phyloP scores from a whole-genome alignment of 92 coral and sea anemone genomes.

The Anthopleura xanthogrammica region DNA sequence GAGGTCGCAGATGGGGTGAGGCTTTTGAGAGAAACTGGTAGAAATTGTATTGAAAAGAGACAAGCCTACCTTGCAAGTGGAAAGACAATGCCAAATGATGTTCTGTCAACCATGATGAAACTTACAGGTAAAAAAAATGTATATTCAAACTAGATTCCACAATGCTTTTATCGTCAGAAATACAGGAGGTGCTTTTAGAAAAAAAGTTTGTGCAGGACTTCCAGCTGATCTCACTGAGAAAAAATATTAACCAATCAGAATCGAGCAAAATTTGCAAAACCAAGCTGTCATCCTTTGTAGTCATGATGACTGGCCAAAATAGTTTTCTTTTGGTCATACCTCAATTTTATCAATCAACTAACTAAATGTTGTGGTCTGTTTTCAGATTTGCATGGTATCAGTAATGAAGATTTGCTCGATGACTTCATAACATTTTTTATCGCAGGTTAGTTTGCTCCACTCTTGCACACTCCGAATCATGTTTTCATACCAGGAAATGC shows the following conservation, averaged over 20 bases:
- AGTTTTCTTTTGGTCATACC: no score
- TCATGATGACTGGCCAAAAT: no score
- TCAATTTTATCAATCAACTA: no score
- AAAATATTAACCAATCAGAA: no score
- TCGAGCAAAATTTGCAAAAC: no score
- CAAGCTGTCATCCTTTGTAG: no score
- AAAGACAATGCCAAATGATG: slow-evolving; percentile 47
- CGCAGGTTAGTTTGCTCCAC: slow-evolving; percentile 24
- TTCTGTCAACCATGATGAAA: slow-evolving; percentile 47
- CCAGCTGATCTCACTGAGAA: no score
- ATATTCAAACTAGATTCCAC: no score
- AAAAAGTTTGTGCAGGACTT: no score
- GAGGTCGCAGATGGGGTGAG: slow-evolving; percentile 22
- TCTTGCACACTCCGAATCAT: not conserved
- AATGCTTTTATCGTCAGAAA: no score
- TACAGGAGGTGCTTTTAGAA: no score
- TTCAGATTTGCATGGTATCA: slow-evolving; percentile 14
- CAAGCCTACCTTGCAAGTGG: slow-evolving; percentile 33
- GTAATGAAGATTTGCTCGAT: slow-evolving; percentile 36
- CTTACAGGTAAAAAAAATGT: slow-evolving; percentile 10
- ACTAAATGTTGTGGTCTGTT: not conserved
- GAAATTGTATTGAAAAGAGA: slow-evolving; percentile 32
- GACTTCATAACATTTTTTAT: slow-evolving; percentile 43
- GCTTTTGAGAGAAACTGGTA: slow-evolving; percentile 42
- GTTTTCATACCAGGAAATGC: no score